Evolutionary conservation across 1,140 invertebrate genomes (phyloP).

Genomic region (Branchinecta lynchi): DNA sequence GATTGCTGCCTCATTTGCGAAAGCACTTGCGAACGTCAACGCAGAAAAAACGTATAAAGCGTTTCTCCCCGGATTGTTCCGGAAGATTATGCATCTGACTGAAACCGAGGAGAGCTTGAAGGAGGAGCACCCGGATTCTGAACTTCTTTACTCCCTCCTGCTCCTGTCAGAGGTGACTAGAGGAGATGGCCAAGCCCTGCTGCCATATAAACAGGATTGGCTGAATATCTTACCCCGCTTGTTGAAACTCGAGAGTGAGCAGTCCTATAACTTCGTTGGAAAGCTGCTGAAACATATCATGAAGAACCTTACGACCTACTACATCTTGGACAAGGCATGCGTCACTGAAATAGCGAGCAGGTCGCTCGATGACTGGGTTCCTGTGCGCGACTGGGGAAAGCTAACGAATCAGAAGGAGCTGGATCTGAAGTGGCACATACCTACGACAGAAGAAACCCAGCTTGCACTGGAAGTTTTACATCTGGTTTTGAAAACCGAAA

Average conservation of each 20-base stretch:
- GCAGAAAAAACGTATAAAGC: slow-evolving; percentile 47
- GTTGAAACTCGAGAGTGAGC: slow-evolving; percentile 43
- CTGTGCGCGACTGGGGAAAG: slow-evolving; percentile 50
- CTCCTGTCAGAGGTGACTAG: slow-evolving; percentile 51
- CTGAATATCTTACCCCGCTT: slow-evolving; percentile 43
- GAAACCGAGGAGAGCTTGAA: slow-evolving; percentile 42
- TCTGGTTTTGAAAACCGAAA: slow-evolving; percentile 41
- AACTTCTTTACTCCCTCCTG: slow-evolving; percentile 59
- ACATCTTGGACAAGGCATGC: neutral
- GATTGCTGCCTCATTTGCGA: slow-evolving; percentile 50
- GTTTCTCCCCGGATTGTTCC: slow-evolving; percentile 53
- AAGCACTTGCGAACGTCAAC: slow-evolving; percentile 46
- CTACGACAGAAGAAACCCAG: slow-evolving; percentile 47
- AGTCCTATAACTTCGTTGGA: slow-evolving; percentile 41
- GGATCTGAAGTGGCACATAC: slow-evolving; percentile 58
- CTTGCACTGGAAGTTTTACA: slow-evolving; percentile 39
- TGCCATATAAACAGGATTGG: slow-evolving; percentile 44
- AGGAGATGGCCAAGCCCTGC: slow-evolving; percentile 41
- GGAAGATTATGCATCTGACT: slow-evolving; percentile 39
- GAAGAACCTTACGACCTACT: neutral
- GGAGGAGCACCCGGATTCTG: slow-evolving; percentile 59
- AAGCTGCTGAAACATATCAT: slow-evolving; percentile 29
- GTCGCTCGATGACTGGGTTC: neutral
- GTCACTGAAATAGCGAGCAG: neutral
- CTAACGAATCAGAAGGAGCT: slow-evolving; percentile 45